phyloP scores from a whole-genome alignment of 2,113 vertebrate species.

The Campylorhamphus procurvoides region DNA sequence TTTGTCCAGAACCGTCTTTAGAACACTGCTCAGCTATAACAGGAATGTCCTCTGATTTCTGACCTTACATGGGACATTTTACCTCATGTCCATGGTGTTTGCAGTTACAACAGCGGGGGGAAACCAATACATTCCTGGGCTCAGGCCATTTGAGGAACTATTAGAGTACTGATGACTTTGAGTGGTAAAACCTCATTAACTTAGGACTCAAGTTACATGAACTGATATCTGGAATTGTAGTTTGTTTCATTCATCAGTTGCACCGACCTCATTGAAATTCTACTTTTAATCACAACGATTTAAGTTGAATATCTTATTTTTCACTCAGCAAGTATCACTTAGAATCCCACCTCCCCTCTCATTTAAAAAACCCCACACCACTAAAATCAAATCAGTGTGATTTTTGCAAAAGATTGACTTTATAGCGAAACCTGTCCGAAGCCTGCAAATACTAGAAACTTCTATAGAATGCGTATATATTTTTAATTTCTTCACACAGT shows the following conservation, averaged over 20 bases:
- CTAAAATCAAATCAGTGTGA: background rate
- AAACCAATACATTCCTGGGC: background rate
- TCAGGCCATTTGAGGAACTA: background rate
- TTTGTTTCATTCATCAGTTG: background rate
- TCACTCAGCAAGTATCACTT: background rate
- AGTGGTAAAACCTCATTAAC: background rate
- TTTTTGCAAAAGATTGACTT: background rate
- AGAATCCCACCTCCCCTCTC: background rate
- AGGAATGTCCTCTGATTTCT: background rate
- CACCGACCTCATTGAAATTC: background rate
- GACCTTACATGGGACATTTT: background rate
- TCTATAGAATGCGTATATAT: background rate
- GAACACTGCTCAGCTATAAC: background rate
- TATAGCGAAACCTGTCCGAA: background rate
- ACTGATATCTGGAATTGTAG: background rate
- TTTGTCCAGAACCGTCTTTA: background rate
- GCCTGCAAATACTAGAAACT: background rate
- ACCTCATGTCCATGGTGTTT: background rate
- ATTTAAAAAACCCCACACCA: background rate
- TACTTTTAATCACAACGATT: background rate
- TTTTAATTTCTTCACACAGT: background rate
- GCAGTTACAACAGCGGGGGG: background rate
- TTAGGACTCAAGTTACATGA: background rate
- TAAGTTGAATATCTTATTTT: background rate
- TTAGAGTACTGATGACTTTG: background rate